A percentile compares a stretch with the other conserved stretches of the same genome.
These are phyloP conservation scores for Troides aeacus DNA, from an alignment of 2,888 invertebrate species.

Conservation along the genomic window DNA sequence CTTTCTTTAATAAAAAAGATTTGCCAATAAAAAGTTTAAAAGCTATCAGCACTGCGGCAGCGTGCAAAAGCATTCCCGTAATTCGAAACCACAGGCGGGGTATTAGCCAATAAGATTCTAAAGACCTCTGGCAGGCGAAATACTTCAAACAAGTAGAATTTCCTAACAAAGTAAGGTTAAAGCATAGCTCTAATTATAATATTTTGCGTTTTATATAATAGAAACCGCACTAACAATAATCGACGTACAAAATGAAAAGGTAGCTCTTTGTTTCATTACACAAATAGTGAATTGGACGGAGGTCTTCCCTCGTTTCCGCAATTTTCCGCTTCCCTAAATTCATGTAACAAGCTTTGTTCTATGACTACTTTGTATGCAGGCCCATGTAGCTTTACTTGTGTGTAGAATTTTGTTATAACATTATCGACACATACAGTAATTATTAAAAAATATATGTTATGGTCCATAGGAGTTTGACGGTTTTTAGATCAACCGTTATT, in stretches of 20 bases:
- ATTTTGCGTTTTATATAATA: neutral
- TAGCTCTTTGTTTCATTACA: conserved; percentile 4
- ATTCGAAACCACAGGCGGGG: neutral
- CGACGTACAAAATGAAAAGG: conserved; percentile 15
- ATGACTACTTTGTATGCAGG: conserved; percentile 24
- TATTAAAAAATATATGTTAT: neutral
- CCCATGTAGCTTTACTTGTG: neutral
- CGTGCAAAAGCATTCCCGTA: neutral
- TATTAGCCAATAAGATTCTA: neutral
- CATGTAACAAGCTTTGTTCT: conserved; percentile 26
- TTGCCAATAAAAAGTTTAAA: neutral
- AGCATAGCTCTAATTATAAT: neutral
- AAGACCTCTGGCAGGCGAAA: neutral
- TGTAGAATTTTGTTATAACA: conserved; percentile 9
- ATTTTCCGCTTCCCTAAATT: conserved; percentile 26
- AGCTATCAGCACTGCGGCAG: neutral
- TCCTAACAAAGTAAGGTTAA: neutral
- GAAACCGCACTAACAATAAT: neutral
- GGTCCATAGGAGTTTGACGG: too few relatives aligned
- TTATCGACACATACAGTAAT: neutral
- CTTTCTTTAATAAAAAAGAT: neutral
- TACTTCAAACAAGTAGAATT: neutral
- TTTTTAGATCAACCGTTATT: too few relatives aligned
- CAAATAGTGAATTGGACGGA: conserved; percentile 19
- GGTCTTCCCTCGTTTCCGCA: conserved; percentile 14